These are phyloP conservation scores for Laodelphax striatellus DNA, from an alignment of 1,140 invertebrate genomes.

Conservation along the genomic window DNA sequence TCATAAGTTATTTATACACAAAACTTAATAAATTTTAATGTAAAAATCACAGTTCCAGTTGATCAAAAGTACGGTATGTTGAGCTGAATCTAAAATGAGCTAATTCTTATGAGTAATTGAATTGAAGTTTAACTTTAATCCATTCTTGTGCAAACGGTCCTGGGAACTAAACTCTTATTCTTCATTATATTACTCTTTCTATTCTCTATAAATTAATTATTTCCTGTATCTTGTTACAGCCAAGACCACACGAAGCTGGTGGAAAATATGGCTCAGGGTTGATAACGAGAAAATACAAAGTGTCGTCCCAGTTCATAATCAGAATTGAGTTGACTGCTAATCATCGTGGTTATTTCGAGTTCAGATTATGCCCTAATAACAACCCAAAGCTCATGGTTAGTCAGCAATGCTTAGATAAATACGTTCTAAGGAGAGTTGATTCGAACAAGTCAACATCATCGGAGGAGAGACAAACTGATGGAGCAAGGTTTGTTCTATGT, in stretches of 20 bases:
- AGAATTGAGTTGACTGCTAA: conserved; percentile 65
- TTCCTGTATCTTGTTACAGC: conserved; percentile 31
- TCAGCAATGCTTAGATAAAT: conserved; percentile 63
- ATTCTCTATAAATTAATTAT: too few species aligned
- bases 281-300: conserved; percentile 62
- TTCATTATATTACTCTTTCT: too few species aligned
- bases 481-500: too few species aligned
- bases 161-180: too few species aligned
- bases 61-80: too few species aligned
- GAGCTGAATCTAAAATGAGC: too few species aligned
- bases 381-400: conserved; percentile 32
- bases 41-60: too few species aligned
- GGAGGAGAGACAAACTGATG: conserved; percentile 13
- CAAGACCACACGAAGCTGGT: conserved; percentile 69
- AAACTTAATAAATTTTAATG: too few species aligned
- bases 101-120: too few species aligned
- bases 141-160: background rate
- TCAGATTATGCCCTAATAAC: conserved; percentile 62
- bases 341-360: conserved; percentile 80
- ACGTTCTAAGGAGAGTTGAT: conserved; percentile 48
- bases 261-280: conserved; percentile 70
- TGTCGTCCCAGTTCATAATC: conserved; percentile 52
- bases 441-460: conserved; percentile 21
- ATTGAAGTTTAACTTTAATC: too few species aligned
- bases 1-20: too few species aligned